A percentile compares a stretch with the other conserved stretches of the same genome.
Evolutionary conservation across 2,113 vertebrate genomes (phyloP).

Genomic region (Tragelaphus scriptus): DNA sequence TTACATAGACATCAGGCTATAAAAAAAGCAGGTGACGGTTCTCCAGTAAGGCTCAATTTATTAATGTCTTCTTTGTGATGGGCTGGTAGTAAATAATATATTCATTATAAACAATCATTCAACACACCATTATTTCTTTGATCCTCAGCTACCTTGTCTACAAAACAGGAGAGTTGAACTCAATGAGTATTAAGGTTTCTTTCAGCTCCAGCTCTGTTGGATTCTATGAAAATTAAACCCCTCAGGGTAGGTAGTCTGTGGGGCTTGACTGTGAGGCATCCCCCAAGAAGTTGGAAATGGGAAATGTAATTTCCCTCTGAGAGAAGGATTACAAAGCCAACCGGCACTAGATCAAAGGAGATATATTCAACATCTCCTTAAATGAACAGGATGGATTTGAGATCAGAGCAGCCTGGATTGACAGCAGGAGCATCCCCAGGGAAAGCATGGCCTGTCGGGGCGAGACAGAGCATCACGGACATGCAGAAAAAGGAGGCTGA

Average conservation of each 20-base stretch:
- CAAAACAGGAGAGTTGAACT: slow-evolving; percentile 46
- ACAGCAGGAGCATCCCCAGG: neutral
- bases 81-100: slow-evolving; percentile 53
- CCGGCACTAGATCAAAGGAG: slow-evolving; percentile 50
- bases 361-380: slow-evolving; percentile 34
- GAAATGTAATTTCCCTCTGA: slow-evolving; percentile 50
- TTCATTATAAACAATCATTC: slow-evolving; percentile 61
- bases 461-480: accelerated
- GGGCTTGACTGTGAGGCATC: neutral
- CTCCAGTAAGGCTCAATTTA: slow-evolving; percentile 21
- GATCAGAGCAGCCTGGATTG: neutral
- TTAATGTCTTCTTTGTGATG: slow-evolving; percentile 63
- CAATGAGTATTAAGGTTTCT: slow-evolving; percentile 47
- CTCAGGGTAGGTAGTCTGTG: neutral
- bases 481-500: neutral
- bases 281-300: slow-evolving; percentile 33
- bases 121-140: slow-evolving; percentile 41
- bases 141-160: slow-evolving; percentile 51
- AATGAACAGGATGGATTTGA: slow-evolving; percentile 9
- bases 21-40: slow-evolving; percentile 17
- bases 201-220: neutral
- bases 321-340: slow-evolving; percentile 45
- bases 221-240: slow-evolving; percentile 40
- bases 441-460: neutral
- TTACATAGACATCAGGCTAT: neutral